phyloP scores from a whole-genome alignment of 2,797 vertebrate species.

The Microchirus variegatus region DNA sequence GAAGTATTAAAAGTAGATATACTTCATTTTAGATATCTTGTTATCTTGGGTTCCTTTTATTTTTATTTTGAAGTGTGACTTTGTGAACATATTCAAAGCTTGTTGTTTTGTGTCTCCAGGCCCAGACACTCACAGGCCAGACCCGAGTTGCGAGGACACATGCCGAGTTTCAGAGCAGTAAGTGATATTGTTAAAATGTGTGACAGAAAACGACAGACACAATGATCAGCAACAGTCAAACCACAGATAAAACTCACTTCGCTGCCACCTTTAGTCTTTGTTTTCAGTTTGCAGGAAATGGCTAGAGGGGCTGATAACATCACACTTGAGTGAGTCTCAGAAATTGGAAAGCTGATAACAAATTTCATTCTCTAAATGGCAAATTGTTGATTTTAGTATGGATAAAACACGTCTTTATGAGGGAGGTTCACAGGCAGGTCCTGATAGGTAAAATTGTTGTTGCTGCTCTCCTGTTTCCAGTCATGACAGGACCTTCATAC shows the following conservation, averaged over 20 bases:
- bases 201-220: background rate
- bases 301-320: conserved; percentile 24
- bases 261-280: background rate
- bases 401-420: background rate
- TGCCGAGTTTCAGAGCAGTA: conserved; percentile 29
- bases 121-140: conserved; percentile 2
- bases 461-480: too few species aligned
- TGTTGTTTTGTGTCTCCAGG: conserved; percentile 41
- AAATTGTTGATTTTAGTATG: background rate
- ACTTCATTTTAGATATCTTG: too few species aligned
- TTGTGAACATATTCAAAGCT: conserved; percentile 5
- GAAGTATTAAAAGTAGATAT: too few species aligned
- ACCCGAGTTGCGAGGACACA: conserved; percentile 10
- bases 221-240: background rate
- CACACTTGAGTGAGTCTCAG: conserved; percentile 8
- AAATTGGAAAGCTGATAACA: conserved; percentile 7
- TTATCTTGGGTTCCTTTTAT: too few species aligned
- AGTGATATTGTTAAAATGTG: conserved; percentile 6
- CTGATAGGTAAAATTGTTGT: too few species aligned
- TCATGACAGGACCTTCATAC: too few species aligned
- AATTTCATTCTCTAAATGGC: conserved; percentile 3
- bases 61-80: background rate
- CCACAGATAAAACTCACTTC: background rate
- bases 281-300: conserved; percentile 29
- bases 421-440: too few species aligned